Evolutionary conservation across 2,888 invertebrate species (phyloP).

Genomic region (Dione vanillae): DNA sequence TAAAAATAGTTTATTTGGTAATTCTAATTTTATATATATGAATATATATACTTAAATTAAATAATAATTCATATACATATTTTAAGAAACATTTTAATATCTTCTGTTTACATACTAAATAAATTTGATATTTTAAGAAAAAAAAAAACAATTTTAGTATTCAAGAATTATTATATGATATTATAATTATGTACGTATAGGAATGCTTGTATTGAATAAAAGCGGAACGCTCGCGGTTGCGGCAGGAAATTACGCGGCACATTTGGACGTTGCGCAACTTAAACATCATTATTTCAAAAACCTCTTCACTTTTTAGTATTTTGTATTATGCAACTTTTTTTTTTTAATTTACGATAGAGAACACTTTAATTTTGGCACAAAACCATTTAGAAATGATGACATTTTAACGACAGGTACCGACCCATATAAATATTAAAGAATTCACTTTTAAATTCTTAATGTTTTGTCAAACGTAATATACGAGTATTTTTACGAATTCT

Average conservation of each 20-base stretch:
- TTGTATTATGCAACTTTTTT: conserved; percentile 20
- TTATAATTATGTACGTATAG: conserved; percentile 7
- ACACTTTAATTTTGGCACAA: conserved; percentile 17
- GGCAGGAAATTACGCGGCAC: conserved; percentile 37
- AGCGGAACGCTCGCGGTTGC: conserved; percentile 32
- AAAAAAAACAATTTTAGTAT: not conserved
- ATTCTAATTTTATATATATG: no score
- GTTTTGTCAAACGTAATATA: no score
- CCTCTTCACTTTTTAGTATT: conserved; percentile 14
- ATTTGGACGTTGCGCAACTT: conserved; percentile 33
- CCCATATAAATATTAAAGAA: not conserved
- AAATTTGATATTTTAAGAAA: no score
- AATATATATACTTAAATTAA: no score
- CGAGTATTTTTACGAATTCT: no score
- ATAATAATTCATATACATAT: no score
- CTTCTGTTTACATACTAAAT: no score
- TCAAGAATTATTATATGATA: conserved; percentile 13
- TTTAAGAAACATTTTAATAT: no score
- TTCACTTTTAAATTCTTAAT: not conserved
- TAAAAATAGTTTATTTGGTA: no score
- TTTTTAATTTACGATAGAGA: not conserved
- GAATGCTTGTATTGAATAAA: conserved; percentile 24
- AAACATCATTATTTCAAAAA: conserved; percentile 29
- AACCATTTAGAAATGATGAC: not conserved
- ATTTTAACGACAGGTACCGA: not conserved